Evolutionary conservation across 2,888 invertebrate species (phyloP).

Genomic region (Colletes collaris): DNA sequence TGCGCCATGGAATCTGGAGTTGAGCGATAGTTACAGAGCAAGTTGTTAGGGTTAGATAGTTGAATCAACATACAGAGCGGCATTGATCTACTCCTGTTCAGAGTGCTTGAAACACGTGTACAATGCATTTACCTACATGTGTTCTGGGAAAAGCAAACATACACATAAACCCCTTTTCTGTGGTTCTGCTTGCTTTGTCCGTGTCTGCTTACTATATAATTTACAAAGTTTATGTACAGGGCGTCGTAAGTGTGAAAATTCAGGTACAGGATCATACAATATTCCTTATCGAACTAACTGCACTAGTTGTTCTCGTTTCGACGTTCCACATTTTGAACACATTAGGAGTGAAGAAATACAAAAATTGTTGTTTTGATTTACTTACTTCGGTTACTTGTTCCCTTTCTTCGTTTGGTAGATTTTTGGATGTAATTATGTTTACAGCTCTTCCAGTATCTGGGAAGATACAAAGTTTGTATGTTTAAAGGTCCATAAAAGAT

Average conservation of each 20-base stretch:
- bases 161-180: slow-evolving; percentile 32
- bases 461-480: neutral
- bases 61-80: slow-evolving; percentile 53
- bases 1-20: slow-evolving; percentile 66
- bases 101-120: slow-evolving; percentile 39
- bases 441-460: too few species aligned
- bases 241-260: slow-evolving; percentile 5
- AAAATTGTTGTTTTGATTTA: too few species aligned
- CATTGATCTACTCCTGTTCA: slow-evolving; percentile 56
- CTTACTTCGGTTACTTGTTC: too few species aligned
- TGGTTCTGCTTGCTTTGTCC: slow-evolving; percentile 35
- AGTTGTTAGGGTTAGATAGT: slow-evolving; percentile 60
- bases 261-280: neutral
- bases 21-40: slow-evolving; percentile 61
- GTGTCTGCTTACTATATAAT: slow-evolving; percentile 24
- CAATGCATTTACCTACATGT: slow-evolving; percentile 28
- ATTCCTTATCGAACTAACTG: neutral
- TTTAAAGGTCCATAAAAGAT: neutral
- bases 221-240: slow-evolving; percentile 17
- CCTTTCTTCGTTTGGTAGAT: too few species aligned
- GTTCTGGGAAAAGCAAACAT: slow-evolving; percentile 39
- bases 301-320: neutral
- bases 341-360: too few species aligned
- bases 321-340: too few species aligned
- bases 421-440: too few species aligned